phyloP scores from a whole-genome alignment of 2,888 invertebrate species.

The Limulus polyphemus region DNA sequence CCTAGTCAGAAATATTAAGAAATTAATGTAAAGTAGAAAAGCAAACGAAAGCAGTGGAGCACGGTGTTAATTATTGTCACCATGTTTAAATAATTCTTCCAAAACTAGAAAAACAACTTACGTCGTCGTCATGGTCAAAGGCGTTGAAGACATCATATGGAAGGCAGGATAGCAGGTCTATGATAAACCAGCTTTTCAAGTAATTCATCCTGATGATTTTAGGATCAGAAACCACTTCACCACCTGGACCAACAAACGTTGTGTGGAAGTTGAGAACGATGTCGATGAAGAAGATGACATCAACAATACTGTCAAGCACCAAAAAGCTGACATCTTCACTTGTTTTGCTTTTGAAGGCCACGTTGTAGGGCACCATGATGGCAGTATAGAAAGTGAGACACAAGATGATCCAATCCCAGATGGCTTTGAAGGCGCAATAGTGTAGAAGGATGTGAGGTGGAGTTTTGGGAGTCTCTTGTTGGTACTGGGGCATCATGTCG shows the following conservation, averaged over 20 bases:
- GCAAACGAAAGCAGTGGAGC: too few relatives aligned
- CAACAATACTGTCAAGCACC: slow-evolving; percentile 93
- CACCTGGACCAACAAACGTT: slow-evolving; percentile 84
- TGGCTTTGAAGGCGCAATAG: slow-evolving; percentile 93
- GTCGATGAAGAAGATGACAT: slow-evolving; percentile 99
- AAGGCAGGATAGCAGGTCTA: slow-evolving; percentile 95
- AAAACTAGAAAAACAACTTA: slow-evolving; percentile 20
- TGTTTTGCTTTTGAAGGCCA: slow-evolving; percentile 98
- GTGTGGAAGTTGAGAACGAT: slow-evolving; percentile 99
- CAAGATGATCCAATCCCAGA: slow-evolving; percentile 99
- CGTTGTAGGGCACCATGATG: slow-evolving; percentile 96
- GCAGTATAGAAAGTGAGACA: slow-evolving; percentile 99
- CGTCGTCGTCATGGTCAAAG: slow-evolving; percentile 93
- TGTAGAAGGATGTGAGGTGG: slow-evolving; percentile 98
- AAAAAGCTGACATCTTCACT: slow-evolving; percentile 88
- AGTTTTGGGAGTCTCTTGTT: slow-evolving; percentile 98
- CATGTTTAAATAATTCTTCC: too few relatives aligned
- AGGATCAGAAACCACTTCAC: slow-evolving; percentile 89
- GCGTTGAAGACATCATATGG: slow-evolving; percentile 99
- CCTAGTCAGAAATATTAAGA: too few relatives aligned
- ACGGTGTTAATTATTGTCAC: too few relatives aligned
- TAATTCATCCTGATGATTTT: slow-evolving; percentile 98
- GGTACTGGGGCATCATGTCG: slow-evolving; percentile 95
- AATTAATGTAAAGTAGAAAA: too few relatives aligned
- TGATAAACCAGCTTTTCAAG: slow-evolving; percentile 98